Evolutionary conservation across 1,140 invertebrate species (phyloP).

Genomic region (Conus ventricosus): DNA sequence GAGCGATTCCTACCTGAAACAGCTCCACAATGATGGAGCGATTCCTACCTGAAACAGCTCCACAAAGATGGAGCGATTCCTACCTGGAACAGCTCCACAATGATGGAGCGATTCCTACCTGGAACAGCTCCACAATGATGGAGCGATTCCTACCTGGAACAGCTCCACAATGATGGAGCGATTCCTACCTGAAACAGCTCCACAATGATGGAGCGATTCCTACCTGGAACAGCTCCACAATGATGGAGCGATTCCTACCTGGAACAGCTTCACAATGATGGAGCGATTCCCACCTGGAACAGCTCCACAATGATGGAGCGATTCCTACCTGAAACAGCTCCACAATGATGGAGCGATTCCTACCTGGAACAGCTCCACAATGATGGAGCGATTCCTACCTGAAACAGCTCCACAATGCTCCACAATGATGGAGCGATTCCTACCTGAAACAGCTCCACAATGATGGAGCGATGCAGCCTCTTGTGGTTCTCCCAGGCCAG

Average conservation of each 20-base stretch:
- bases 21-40: constrained; percentile 87
- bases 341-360: constrained; percentile 85
- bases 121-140: constrained; percentile 87
- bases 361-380: constrained; percentile 86
- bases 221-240: constrained; percentile 86
- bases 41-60: constrained; percentile 85
- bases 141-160: constrained; percentile 86
- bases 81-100: constrained; percentile 86
- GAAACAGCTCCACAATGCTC: constrained; percentile 89
- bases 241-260: constrained; percentile 84
- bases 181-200: constrained; percentile 85
- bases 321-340: constrained; percentile 85
- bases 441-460: constrained; percentile 86
- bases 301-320: constrained; percentile 87
- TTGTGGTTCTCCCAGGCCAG: constrained; percentile 69
- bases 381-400: constrained; percentile 84
- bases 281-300: constrained; percentile 86
- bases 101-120: constrained; percentile 84
- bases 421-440: constrained; percentile 84
- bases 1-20: constrained; percentile 86
- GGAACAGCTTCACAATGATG: constrained; percentile 87
- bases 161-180: constrained; percentile 87
- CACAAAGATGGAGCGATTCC: constrained; percentile 85
- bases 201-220: constrained; percentile 85
- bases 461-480: constrained; percentile 83